Base-by-base conservation (phyloP, 2,797 vertebrate species). In the Lindbergichthys nudifrons region DNA sequence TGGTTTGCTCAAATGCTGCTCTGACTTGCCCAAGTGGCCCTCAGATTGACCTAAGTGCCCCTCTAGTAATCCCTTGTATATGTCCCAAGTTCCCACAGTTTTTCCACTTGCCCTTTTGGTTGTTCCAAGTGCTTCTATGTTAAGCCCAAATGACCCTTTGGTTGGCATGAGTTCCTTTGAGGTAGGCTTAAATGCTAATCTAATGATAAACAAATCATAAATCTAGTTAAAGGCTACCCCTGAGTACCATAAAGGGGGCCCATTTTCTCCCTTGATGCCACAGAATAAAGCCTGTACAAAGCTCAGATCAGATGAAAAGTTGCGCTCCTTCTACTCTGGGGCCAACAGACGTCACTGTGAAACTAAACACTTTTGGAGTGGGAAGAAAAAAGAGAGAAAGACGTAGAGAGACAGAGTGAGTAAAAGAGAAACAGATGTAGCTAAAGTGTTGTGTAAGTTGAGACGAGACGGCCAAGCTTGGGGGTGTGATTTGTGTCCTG, bases 361-460 rank as follows among this genome's bases (percentile, higher is more conserved):
- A 70, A 69, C 64, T 15, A 39, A 60, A 65, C 39, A 60, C 21
- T 77, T 65, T 50, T 65, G 60, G 45, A 70, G 48, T 36, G 48
- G 52, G 9, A 64, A 21, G 65, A 65, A 51, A 73, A 21, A 13
- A 69, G 46, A 43, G 53, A 66, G 21, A 68, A 12, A 69, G 66
- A 83, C 0, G 14, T 10, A 30, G 63, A 53, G 66, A 77, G 46
- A 69, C 50, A 39, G 39, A 67, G 65, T 21, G 70, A 66, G 78
- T 15, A 80, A 90, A 87, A 68, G 68, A 89, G 79, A 91, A 91
- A 75, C 89, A 93, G 89, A 91, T 92, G 90, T 77, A 80, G 68
- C 70, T 80, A 36, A 50, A 89, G 79, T 83, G 86, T 84, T 88
- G 72, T 78, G 78, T 79, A 85, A 87, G 75, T 87, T 70, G 75